Conservation (phyloP, 2,797 vertebrate genomes). For the Esox lucius region DNA sequence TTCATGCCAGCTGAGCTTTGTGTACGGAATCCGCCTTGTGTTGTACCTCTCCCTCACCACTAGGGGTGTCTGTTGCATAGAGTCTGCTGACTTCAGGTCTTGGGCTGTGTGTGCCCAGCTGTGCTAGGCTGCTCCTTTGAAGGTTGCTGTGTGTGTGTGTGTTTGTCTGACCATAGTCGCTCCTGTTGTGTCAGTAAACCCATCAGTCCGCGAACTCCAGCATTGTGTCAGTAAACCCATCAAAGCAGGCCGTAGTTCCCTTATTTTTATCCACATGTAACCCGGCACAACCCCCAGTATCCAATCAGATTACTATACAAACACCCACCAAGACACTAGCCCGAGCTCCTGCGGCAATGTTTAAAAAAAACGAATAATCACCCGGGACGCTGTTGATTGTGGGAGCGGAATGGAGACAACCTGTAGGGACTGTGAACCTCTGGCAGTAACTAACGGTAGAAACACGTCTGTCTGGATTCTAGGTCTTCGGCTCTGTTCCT, state of each 20-base stretch:
- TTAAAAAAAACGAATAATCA: neutral
- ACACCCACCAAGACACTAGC: constrained; percentile 3
- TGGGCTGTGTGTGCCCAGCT: neutral
- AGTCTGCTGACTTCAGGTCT: neutral
- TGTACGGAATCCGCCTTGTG: neutral
- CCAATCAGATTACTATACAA: constrained; percentile 32
- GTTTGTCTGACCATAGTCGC: neutral
- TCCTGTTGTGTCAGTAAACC: constrained; percentile 4
- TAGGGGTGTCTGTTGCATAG: neutral
- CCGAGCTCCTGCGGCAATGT: neutral
- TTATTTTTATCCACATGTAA: constrained; percentile 32
- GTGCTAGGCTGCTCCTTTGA: neutral
- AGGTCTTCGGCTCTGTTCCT: neutral
- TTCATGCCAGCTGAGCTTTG: neutral
- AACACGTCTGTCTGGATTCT: neutral
- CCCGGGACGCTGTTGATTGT: neutral
- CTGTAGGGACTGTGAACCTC: no score
- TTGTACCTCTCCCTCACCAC: neutral
- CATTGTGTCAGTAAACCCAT: constrained; percentile 4
- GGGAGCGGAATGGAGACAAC: neutral
- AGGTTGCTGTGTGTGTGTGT: constrained; percentile 8
- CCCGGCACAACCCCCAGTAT: constrained; percentile 18
- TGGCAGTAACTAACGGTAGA: neutral
- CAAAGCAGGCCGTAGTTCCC: constrained; percentile 18
- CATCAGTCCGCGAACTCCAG: no score